Conservation (phyloP, 2,113 vertebrate genomes). For the Hemicordylus capensis region DNA sequence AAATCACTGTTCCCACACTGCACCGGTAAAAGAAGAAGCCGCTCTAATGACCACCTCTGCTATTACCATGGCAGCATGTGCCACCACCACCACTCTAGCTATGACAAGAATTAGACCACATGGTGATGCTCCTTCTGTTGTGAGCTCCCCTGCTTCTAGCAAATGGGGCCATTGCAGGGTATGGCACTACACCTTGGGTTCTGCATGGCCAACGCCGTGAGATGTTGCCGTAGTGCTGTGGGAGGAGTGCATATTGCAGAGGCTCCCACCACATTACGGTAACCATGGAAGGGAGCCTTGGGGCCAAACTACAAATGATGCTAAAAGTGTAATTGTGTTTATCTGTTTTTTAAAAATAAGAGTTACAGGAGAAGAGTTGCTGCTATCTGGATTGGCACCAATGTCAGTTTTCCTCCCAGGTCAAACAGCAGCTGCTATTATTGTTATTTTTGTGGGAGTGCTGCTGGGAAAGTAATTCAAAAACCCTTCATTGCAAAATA, state of each 20-base stretch:
- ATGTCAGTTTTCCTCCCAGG: no score
- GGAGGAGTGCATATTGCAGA: not conserved
- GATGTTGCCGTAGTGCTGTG: not conserved
- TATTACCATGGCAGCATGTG: not conserved
- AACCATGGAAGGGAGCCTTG: not conserved
- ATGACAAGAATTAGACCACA: not conserved
- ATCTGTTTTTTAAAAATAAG: no score
- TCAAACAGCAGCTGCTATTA: no score
- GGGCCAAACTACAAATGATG: no score
- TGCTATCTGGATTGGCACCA: no score
- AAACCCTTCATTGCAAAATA: no score
- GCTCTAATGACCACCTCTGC: not conserved
- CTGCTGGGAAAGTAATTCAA: no score
- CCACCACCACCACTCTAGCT: not conserved
- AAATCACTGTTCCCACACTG: not conserved
- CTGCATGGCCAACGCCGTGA: not conserved
- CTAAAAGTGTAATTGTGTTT: no score
- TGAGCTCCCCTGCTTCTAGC: no score
- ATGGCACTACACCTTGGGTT: not conserved
- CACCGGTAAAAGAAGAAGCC: not conserved
- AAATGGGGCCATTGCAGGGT: not conserved
- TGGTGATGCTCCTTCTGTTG: fast-evolving
- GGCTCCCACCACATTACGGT: not conserved
- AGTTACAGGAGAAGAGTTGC: no score
- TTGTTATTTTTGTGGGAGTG: no score